A percentile compares a stretch with the other conserved stretches of the same genome.
These are phyloP conservation scores for Datnioides undecimradiatus DNA, from an alignment of 2,113 vertebrate genomes.

Conservation along the genomic window DNA sequence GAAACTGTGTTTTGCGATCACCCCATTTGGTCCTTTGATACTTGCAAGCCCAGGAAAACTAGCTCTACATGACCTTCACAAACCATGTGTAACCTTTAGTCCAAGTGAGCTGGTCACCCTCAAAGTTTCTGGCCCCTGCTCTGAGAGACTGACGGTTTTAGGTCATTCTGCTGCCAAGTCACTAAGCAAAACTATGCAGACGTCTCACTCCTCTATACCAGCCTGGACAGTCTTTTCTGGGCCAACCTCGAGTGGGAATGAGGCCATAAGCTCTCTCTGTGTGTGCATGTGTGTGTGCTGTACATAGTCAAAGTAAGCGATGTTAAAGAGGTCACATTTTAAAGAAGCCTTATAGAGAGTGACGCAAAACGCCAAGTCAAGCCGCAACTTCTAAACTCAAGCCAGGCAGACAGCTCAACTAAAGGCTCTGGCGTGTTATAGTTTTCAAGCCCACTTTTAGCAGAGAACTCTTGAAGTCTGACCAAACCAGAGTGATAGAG, in stretches of 20 bases:
- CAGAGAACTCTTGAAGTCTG: slow-evolving; percentile 17
- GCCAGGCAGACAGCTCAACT: background rate
- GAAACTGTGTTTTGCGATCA: background rate
- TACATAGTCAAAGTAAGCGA: background rate
- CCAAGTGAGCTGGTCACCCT: slow-evolving; percentile 30
- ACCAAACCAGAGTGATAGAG: background rate
- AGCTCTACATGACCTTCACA: slow-evolving; percentile 41
- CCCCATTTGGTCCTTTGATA: background rate
- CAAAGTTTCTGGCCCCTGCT: slow-evolving; percentile 25
- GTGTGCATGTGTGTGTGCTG: slow-evolving; percentile 27
- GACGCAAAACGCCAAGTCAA: slow-evolving; percentile 23
- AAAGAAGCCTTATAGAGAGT: slow-evolving; percentile 34
- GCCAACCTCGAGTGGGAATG: slow-evolving; percentile 38
- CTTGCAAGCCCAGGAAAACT: slow-evolving; percentile 19
- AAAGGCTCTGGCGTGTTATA: background rate
- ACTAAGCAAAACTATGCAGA: slow-evolving; percentile 64
- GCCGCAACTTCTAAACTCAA: slow-evolving; percentile 7
- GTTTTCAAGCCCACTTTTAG: slow-evolving; percentile 14
- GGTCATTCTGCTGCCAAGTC: slow-evolving; percentile 67
- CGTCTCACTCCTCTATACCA: slow-evolving; percentile 63
- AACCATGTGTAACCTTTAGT: slow-evolving; percentile 32
- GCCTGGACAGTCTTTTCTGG: slow-evolving; percentile 43
- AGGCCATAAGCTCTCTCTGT: slow-evolving; percentile 44
- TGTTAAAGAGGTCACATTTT: slow-evolving; percentile 46
- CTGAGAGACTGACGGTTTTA: slow-evolving; percentile 54